phyloP scores from a whole-genome alignment of 2,888 invertebrate genomes.

The Pseudanteris insignis region DNA sequence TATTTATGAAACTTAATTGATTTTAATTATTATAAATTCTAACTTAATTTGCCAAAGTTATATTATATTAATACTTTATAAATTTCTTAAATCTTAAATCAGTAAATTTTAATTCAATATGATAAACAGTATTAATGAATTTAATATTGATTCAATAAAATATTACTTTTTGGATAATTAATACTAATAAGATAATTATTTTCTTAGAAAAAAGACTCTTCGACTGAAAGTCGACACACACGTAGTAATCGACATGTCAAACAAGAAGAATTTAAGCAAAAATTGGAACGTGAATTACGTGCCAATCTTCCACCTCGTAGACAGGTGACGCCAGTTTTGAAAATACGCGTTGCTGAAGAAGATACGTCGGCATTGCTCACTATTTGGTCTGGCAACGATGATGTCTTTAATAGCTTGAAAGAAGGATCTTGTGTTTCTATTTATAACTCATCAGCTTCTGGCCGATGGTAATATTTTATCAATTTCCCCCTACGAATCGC shows the following conservation, averaged over 20 bases:
- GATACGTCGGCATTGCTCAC: conserved; percentile 69
- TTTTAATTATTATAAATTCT: too few relatives aligned
- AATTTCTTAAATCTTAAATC: not conserved
- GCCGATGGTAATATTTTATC: conserved; percentile 61
- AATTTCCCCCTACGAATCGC: conserved; percentile 14
- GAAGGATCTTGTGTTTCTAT: conserved; percentile 74
- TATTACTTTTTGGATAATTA: not conserved
- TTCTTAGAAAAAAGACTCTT: conserved; percentile 67
- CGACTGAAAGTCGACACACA: conserved; percentile 60
- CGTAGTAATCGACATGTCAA: conserved; percentile 59
- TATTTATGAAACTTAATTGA: too few relatives aligned
- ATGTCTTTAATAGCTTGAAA: conserved; percentile 69
- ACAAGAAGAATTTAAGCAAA: conserved; percentile 52
- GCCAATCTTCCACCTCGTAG: conserved; percentile 57
- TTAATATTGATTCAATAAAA: not conserved
- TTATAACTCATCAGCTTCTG: conserved; percentile 70
- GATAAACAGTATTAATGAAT: too few relatives aligned
- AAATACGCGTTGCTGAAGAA: conserved; percentile 66
- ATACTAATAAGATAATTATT: too few relatives aligned
- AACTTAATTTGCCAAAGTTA: too few relatives aligned
- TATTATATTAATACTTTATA: too few relatives aligned
- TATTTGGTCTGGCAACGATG: conserved; percentile 77
- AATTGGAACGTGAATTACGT: conserved; percentile 54
- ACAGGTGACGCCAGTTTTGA: conserved; percentile 66
- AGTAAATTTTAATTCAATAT: too few relatives aligned